phyloP scores from a whole-genome alignment of 2,888 invertebrate genomes.

The Laothoe populi region DNA sequence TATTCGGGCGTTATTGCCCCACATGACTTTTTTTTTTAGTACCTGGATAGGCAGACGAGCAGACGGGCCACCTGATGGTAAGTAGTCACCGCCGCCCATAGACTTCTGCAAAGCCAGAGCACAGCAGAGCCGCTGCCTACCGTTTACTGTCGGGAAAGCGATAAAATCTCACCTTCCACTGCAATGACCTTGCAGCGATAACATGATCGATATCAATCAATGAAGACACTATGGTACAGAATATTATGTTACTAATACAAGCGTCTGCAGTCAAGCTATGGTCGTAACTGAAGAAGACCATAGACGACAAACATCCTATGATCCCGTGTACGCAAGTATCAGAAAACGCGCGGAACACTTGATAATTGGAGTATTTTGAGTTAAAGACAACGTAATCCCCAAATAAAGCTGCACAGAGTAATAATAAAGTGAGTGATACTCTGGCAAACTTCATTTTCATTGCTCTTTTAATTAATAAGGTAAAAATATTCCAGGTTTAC shows the following conservation, averaged over 20 bases:
- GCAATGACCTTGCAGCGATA: constrained; percentile 67
- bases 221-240: constrained; percentile 66
- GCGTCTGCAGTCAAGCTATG: constrained; percentile 45
- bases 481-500: neutral
- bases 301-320: constrained; percentile 63
- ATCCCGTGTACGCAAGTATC: constrained; percentile 64
- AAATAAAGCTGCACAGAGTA: constrained; percentile 53
- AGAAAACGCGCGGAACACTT: constrained; percentile 58
- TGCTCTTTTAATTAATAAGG: neutral
- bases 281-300: constrained; percentile 64
- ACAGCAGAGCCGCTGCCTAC: too few relatives aligned
- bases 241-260: constrained; percentile 50
- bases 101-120: too few relatives aligned
- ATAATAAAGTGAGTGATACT: constrained; percentile 49
- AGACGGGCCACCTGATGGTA: too few relatives aligned
- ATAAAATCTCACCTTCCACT: constrained; percentile 61
- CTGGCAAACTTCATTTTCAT: constrained; percentile 56
- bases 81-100: too few relatives aligned
- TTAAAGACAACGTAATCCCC: constrained; percentile 72
- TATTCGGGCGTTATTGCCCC: too few relatives aligned
- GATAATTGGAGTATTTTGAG: constrained; percentile 61
- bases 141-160: too few relatives aligned
- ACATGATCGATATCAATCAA: constrained; percentile 73
- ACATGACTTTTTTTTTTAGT: too few relatives aligned
- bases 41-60: too few relatives aligned